Evolutionary conservation across 2,113 vertebrate species (phyloP).

Genomic region (Ramphastos sulfuratus): DNA sequence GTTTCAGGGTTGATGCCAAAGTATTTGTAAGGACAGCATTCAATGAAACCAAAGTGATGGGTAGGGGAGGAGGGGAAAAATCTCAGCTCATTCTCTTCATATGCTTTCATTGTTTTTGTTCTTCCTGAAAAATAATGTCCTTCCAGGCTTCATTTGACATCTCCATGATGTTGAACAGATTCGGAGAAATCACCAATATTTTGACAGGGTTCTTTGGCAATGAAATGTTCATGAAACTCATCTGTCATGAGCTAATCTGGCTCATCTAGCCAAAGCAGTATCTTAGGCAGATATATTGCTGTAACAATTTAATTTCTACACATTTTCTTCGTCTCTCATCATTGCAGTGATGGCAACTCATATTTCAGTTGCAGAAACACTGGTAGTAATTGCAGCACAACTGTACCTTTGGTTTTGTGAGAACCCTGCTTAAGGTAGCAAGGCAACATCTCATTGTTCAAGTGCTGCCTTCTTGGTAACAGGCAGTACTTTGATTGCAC

Average conservation of each 20-base stretch:
- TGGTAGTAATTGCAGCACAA: neutral
- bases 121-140: slow-evolving; percentile 74
- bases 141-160: slow-evolving; percentile 72
- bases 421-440: neutral
- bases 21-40: slow-evolving; percentile 3
- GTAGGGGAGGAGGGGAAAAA: neutral
- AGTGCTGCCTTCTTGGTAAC: accelerated
- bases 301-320: slow-evolving; percentile 67
- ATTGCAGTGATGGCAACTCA: slow-evolving; percentile 47
- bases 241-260: slow-evolving; percentile 75
- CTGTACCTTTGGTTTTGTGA: neutral
- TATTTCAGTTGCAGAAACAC: slow-evolving; percentile 25
- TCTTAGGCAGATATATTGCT: slow-evolving; percentile 60
- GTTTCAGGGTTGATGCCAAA: neutral
- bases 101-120: slow-evolving; percentile 71
- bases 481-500: neutral
- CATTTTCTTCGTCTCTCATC: slow-evolving; percentile 54
- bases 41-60: slow-evolving; percentile 2
- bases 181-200: slow-evolving; percentile 77
- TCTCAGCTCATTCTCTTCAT: slow-evolving; percentile 28
- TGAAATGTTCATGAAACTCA: slow-evolving; percentile 75
- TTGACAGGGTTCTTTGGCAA: slow-evolving; percentile 77
- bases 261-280: slow-evolving; percentile 75
- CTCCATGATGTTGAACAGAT: slow-evolving; percentile 76
- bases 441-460: neutral